Base-by-base conservation (phyloP, 2,797 vertebrate species). In the Falco rusticolus region DNA sequence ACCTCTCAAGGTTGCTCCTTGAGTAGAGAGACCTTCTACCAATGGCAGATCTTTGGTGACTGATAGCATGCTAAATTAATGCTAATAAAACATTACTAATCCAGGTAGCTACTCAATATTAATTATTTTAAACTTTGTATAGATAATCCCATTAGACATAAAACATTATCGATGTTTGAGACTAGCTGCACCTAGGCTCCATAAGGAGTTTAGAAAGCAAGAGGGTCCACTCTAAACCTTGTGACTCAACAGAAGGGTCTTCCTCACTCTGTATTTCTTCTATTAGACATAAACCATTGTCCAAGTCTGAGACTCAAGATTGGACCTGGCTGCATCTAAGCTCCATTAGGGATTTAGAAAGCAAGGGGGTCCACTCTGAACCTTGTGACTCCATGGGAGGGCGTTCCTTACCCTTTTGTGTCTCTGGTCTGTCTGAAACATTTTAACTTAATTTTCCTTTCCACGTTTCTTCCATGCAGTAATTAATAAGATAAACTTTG, bases 71-170 rank as follows among this genome's bases (percentile, higher is more conserved):
- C 37, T 51, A 81, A 64, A 91, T 87, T 76, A 76, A 70, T 76
- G 76, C 50, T 87, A 87, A 87, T 69, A 70, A 76, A 87, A 76
- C 77, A 91, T 91, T 64, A 87, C 21, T 76, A 91, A 76, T 81
- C 76, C 89, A 81, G 51, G 50, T 34, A 91, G 37, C 70, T 81
- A 69, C 29, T 70, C 63, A 87, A 54, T 82, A 89, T 82, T 68
- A 68, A 79, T 87, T 87, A 75, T 45, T 63, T 75, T 34, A 47
- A 81, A 76, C 77, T 80, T 76, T 75, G 50, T 57, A 76, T 5
- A 75, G 43, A 8, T 18, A 45, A 45, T 45, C 18, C 43, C 43
- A 45, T 45, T 45, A 45, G 43, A 45, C 43, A 45, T 45, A 45
- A 45, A 45, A 45, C 43, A 19, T 18, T 45, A 17, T 45, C 43